A percentile compares a stretch with the other conserved stretches of the same genome.
These are phyloP conservation scores for Nymphalis polychloros DNA, from an alignment of 2,888 invertebrate genomes.

Conservation along the genomic window DNA sequence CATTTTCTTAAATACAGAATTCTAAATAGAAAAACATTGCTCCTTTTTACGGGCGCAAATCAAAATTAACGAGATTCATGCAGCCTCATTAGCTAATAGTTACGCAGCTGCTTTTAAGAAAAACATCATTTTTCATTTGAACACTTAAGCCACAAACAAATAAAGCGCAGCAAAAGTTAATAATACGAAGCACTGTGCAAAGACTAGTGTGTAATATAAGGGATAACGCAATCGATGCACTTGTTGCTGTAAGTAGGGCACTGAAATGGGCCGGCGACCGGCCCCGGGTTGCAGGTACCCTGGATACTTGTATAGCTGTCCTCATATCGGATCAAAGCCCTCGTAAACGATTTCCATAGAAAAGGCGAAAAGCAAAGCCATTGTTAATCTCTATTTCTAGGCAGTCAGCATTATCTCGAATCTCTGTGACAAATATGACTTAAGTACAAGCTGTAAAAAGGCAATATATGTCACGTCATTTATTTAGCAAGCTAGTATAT, in stretches of 20 bases:
- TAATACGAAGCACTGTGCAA: not conserved
- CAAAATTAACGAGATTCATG: too few species aligned
- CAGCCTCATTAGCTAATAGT: too few species aligned
- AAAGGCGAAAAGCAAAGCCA: not conserved
- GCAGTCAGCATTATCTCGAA: not conserved
- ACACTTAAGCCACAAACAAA: too few species aligned
- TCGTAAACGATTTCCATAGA: not conserved
- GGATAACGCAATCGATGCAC: constrained; percentile 46
- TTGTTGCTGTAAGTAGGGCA: constrained; percentile 64
- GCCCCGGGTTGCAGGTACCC: constrained; percentile 37
- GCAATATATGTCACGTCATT: too few species aligned
- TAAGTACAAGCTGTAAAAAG: too few species aligned
- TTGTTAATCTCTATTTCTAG: not conserved
- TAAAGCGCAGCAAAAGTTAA: too few species aligned
- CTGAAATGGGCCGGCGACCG: constrained; percentile 58
- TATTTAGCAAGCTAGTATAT: too few species aligned
- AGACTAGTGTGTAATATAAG: constrained; percentile 21
- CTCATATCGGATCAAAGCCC: constrained; percentile 13
- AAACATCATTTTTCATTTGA: too few species aligned
- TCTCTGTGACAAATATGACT: not conserved
- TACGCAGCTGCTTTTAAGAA: too few species aligned
- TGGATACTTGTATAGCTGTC: constrained; percentile 20
- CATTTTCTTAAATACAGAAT: too few species aligned
- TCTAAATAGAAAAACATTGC: too few species aligned
- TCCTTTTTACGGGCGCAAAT: too few species aligned